phyloP scores from a whole-genome alignment of 1,140 invertebrate genomes.

The Drosophila bocqueti region DNA sequence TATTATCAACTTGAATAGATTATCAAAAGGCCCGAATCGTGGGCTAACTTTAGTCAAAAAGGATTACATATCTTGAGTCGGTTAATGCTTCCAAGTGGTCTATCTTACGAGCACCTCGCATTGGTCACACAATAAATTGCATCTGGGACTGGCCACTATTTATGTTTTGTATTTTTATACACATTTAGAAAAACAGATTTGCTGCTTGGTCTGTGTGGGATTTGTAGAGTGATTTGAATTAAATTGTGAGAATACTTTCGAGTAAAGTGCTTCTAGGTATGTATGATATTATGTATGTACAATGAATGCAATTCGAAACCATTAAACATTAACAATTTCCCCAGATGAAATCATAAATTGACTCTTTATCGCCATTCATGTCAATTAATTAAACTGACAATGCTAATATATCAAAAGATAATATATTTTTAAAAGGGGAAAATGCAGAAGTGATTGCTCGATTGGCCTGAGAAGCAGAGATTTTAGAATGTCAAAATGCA shows the following conservation, averaged over 20 bases:
- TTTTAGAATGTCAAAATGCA: constrained; percentile 9
- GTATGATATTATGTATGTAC: constrained; percentile 27
- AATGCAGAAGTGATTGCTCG: neutral
- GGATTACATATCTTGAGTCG: constrained; percentile 5
- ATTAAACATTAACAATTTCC: neutral
- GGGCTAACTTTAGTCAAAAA: constrained; percentile 38
- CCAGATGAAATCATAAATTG: constrained; percentile 9
- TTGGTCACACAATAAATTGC: constrained; percentile 48
- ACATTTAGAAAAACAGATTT: constrained; percentile 31
- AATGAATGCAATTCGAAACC: constrained; percentile 13
- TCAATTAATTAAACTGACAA: neutral
- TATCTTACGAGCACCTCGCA: constrained; percentile 31
- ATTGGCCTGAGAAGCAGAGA: neutral
- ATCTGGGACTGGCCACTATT: constrained; percentile 22
- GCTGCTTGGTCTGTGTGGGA: constrained; percentile 36
- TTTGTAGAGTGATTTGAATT: neutral
- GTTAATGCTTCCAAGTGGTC: constrained; percentile 11
- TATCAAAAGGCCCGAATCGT: constrained; percentile 26
- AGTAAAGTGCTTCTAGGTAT: constrained; percentile 9
- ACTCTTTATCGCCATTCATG: constrained; percentile 8
- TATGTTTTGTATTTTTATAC: constrained; percentile 21
- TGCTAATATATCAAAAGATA: neutral
- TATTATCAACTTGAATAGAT: constrained; percentile 33
- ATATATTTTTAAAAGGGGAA: neutral
- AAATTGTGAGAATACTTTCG: constrained; percentile 14